Evolutionary conservation across 2,888 invertebrate species (phyloP).

Genomic region (Cataglyphis livida): DNA sequence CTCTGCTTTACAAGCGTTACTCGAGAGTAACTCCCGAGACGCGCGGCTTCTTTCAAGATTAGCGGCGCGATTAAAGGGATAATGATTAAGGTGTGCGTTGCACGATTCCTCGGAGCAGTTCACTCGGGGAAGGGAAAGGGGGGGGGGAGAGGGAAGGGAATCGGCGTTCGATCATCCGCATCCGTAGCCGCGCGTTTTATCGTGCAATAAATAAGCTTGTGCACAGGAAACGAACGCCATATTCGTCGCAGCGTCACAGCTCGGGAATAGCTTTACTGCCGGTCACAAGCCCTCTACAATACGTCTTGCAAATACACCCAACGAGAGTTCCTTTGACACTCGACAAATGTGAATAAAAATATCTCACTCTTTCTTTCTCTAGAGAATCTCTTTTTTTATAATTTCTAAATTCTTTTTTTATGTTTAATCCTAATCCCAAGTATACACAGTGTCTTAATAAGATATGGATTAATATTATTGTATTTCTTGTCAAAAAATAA

Average conservation of each 20-base stretch:
- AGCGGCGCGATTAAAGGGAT: constrained; percentile 59
- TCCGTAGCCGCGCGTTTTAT: constrained; percentile 51
- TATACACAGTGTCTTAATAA: too few relatives aligned
- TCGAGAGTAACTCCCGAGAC: neutral
- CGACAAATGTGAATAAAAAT: neutral
- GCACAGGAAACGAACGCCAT: constrained; percentile 77
- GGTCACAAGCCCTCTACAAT: neutral
- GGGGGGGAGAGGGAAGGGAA: neutral
- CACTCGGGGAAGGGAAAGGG: neutral
- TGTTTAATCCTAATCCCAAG: neutral
- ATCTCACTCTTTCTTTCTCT: neutral
- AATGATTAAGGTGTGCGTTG: constrained; percentile 22
- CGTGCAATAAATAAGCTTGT: constrained; percentile 74
- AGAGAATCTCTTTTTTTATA: neutral
- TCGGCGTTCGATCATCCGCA: constrained; percentile 4
- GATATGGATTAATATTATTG: too few relatives aligned
- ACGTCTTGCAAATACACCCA: constrained; percentile 18
- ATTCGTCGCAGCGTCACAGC: constrained; percentile 73
- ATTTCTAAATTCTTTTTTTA: neutral
- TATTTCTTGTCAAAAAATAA: neutral
- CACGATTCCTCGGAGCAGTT: constrained; percentile 45
- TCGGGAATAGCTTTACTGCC: constrained; percentile 66
- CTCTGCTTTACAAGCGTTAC: neutral
- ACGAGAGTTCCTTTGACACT: neutral
- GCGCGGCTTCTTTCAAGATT: constrained; percentile 33